phyloP scores from a whole-genome alignment of 2,888 invertebrate genomes.

The Dicyrtoma fusca region DNA sequence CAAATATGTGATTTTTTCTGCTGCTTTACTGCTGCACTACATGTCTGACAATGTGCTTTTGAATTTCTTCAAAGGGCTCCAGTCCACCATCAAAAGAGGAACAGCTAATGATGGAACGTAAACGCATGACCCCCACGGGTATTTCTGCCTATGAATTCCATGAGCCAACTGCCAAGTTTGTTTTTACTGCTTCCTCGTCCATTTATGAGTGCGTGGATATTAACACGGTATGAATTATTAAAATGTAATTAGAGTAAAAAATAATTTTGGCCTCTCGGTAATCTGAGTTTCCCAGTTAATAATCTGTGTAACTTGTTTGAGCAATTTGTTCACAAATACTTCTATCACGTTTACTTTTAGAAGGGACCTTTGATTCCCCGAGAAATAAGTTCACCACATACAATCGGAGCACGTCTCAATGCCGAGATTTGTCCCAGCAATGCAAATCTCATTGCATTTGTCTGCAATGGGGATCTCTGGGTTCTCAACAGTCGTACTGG shows the following conservation, averaged over 20 bases:
- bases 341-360: no score
- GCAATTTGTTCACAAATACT: not conserved
- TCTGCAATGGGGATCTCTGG: slow-evolving; percentile 89
- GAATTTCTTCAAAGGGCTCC: slow-evolving; percentile 41
- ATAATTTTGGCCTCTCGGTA: no score
- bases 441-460: slow-evolving; percentile 82
- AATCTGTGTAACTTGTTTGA: not conserved
- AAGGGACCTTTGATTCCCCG: slow-evolving; percentile 59
- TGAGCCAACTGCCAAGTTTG: slow-evolving; percentile 76
- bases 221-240: slow-evolving; percentile 59
- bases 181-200: slow-evolving; percentile 87
- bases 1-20: not conserved
- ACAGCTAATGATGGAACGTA: slow-evolving; percentile 86
- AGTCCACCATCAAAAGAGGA: slow-evolving; percentile 67
- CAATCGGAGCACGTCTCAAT: slow-evolving; percentile 71
- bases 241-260: no score
- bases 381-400: slow-evolving; percentile 63
- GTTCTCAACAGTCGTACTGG: slow-evolving; percentile 69
- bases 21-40: not conserved
- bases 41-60: slow-evolving; percentile 10
- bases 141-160: slow-evolving; percentile 92
- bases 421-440: slow-evolving; percentile 82
- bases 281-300: no score
- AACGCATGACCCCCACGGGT: slow-evolving; percentile 76
- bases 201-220: slow-evolving; percentile 82